Evolutionary conservation across 2,888 invertebrate species (phyloP).

Genomic region (Torymus tubicola): DNA sequence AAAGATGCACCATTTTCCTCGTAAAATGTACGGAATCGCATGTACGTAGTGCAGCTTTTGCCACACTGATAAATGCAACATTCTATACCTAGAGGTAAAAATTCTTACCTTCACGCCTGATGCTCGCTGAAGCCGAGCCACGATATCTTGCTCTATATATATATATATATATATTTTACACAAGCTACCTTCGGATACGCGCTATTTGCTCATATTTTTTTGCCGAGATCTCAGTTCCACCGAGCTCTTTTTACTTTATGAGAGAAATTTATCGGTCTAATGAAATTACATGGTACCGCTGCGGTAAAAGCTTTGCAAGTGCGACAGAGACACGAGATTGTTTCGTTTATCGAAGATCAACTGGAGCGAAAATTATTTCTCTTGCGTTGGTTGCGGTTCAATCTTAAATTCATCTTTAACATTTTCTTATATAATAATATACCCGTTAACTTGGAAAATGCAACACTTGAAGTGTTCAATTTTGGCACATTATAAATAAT

Average conservation of each 20-base stretch:
- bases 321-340: too few relatives aligned
- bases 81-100: slow-evolving; percentile 18
- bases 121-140: slow-evolving; percentile 23
- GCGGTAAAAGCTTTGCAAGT: neutral
- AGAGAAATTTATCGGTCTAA: slow-evolving; percentile 27
- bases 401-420: too few relatives aligned
- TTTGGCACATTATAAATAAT: neutral
- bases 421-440: too few relatives aligned
- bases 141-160: neutral
- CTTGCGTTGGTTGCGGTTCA: too few relatives aligned
- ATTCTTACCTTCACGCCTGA: slow-evolving; percentile 11
- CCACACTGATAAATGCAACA: slow-evolving; percentile 14
- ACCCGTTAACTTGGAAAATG: too few relatives aligned
- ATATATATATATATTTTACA: neutral
- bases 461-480: neutral
- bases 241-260: slow-evolving; percentile 26
- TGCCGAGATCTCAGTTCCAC: neutral
- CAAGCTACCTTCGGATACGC: neutral
- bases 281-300: slow-evolving; percentile 22
- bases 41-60: neutral
- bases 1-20: slow-evolving; percentile 10
- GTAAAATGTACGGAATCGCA: neutral
- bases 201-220: slow-evolving; percentile 21
- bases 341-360: neutral
- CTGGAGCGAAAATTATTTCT: neutral